Percentiles rank a stretch among this genome's conserved stretches.
These are phyloP conservation scores for Leucoraja ocellata DNA, from an alignment of 2,797 vertebrate species.

Conservation along the genomic window DNA sequence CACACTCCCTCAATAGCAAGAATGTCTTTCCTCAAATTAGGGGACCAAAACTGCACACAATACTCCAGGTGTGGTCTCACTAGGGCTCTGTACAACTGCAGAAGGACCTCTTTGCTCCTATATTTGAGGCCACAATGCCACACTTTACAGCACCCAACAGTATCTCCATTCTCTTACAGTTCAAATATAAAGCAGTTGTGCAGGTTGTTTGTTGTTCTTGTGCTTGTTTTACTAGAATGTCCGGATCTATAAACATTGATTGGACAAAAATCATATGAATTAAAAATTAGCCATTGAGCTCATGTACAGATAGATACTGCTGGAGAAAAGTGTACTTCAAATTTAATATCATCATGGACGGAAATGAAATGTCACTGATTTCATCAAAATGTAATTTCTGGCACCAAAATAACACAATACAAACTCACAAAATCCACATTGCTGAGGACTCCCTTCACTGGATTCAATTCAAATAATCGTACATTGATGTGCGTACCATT, in stretches of 20 bases:
- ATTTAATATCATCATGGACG: not conserved
- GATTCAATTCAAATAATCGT: slow-evolving; percentile 21
- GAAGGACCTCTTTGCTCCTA: no score
- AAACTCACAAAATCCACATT: not conserved
- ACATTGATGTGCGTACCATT: not conserved
- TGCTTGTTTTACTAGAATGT: not conserved
- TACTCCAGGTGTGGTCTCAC: no score
- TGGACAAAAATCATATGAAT: not conserved
- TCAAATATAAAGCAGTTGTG: not conserved
- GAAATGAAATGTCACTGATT: slow-evolving; percentile 18
- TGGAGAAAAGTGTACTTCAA: not conserved
- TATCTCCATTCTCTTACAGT: not conserved
- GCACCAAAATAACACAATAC: not conserved
- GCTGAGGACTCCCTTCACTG: slow-evolving; percentile 7
- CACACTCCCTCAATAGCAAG: no score
- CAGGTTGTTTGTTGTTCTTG: not conserved
- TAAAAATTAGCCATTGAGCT: not conserved
- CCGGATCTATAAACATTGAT: not conserved
- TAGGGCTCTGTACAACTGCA: no score
- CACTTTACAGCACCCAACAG: not conserved
- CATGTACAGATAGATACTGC: not conserved
- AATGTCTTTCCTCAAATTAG: no score
- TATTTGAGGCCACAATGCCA: not conserved
- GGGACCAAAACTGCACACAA: no score
- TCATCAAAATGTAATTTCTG: not conserved